phyloP scores from a whole-genome alignment of 2,888 invertebrate genomes.

The Muscina levida region DNA sequence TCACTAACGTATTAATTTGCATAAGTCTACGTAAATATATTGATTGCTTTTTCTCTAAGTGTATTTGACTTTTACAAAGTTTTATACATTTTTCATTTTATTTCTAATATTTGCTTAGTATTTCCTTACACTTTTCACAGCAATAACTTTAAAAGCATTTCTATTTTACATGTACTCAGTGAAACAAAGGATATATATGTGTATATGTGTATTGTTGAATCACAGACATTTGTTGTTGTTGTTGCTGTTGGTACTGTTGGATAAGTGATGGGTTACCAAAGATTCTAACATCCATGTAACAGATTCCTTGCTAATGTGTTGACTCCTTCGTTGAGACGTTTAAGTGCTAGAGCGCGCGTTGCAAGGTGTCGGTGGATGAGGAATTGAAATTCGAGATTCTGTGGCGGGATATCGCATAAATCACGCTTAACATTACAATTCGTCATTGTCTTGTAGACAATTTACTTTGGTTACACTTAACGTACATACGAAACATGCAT shows the following conservation, averaged over 20 bases:
- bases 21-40: no score
- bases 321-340: neutral
- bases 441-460: conserved; percentile 33
- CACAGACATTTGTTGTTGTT: neutral
- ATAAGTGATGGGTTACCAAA: no score
- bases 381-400: neutral
- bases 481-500: conserved; percentile 1
- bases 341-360: neutral
- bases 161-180: neutral
- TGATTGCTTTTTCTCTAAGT: neutral
- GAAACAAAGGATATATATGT: neutral
- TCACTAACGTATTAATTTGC: no score
- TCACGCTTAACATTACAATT: conserved; percentile 28
- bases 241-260: no score
- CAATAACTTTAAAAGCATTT: conserved; percentile 33
- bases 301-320: neutral
- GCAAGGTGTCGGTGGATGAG: neutral
- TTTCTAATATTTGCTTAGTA: conserved; percentile 8
- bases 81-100: neutral
- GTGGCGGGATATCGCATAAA: neutral
- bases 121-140: neutral
- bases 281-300: no score
- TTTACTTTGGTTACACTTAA: neutral
- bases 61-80: no score
- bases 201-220: neutral